These are phyloP conservation scores for Sorex fumeus DNA, from an alignment of 2,113 vertebrate genomes.

Conservation along the genomic window DNA sequence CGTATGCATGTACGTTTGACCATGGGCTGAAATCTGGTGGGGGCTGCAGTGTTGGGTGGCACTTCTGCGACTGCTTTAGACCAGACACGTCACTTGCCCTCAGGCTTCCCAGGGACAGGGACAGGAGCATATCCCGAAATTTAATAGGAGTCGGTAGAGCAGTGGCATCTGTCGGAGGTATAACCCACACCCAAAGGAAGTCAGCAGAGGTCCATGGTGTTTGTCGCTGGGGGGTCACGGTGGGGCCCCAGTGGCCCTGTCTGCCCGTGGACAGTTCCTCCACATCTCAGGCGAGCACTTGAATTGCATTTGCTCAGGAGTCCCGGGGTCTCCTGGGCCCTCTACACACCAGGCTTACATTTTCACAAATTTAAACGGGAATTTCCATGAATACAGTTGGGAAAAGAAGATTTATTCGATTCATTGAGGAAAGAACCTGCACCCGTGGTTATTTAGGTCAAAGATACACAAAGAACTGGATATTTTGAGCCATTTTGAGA, in stretches of 20 bases:
- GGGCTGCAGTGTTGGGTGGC: too few relatives aligned
- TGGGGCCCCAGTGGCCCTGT: background rate
- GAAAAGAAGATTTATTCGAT: background rate
- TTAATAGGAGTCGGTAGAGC: background rate
- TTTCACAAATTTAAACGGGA: background rate
- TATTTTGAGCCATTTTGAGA: slow-evolving; percentile 12
- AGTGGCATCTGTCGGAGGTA: background rate
- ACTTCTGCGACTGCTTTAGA: background rate
- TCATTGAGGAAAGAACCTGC: background rate
- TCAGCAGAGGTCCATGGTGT: background rate
- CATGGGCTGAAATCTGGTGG: too few relatives aligned
- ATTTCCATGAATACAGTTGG: background rate
- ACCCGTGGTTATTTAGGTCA: background rate
- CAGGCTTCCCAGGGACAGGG: background rate
- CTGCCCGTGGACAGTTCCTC: background rate
- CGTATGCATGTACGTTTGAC: too few relatives aligned
- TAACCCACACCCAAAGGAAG: slow-evolving; percentile 2
- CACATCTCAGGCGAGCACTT: background rate
- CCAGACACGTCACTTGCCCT: background rate
- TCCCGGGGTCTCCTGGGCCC: too few relatives aligned
- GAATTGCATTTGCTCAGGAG: background rate
- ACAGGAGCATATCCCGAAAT: background rate
- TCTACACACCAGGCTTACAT: too few relatives aligned
- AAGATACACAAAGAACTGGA: background rate
- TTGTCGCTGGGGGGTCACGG: background rate